Conservation (phyloP, 2,113 vertebrate genomes). For the Crotalus viridis region DNA sequence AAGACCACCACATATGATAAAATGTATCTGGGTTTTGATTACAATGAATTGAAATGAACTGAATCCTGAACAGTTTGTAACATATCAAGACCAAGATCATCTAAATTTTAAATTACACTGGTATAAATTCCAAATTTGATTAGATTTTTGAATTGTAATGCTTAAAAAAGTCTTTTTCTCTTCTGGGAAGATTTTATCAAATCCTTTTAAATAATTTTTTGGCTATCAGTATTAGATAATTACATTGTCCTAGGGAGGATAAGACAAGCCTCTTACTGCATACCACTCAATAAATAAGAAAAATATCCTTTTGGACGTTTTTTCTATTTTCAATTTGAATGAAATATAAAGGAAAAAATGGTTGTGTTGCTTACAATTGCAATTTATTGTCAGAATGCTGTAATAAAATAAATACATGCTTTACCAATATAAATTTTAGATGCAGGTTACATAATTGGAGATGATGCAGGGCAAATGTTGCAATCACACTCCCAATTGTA, state of each 20-base stretch:
- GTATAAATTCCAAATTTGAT: slow-evolving; percentile 57
- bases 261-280: slow-evolving; percentile 32
- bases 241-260: slow-evolving; percentile 50
- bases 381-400: background rate
- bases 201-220: slow-evolving; percentile 57
- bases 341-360: background rate
- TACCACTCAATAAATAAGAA: slow-evolving; percentile 32
- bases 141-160: slow-evolving; percentile 47
- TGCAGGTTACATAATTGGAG: background rate
- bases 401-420: background rate
- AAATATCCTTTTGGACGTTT: background rate
- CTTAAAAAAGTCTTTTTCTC: slow-evolving; percentile 45
- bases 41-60: slow-evolving; percentile 46
- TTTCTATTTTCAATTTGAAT: slow-evolving; percentile 4
- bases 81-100: slow-evolving; percentile 42
- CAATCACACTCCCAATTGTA: background rate
- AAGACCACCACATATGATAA: too few species aligned
- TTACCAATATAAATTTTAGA: background rate
- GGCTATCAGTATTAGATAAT: slow-evolving; percentile 62
- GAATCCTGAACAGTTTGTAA: slow-evolving; percentile 25
- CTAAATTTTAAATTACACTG: slow-evolving; percentile 37
- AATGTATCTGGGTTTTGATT: too few species aligned
- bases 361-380: background rate
- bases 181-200: slow-evolving; percentile 67
- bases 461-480: background rate